phyloP scores from a whole-genome alignment of 92 coral and sea anemone species.

The Siderastrea radians region DNA sequence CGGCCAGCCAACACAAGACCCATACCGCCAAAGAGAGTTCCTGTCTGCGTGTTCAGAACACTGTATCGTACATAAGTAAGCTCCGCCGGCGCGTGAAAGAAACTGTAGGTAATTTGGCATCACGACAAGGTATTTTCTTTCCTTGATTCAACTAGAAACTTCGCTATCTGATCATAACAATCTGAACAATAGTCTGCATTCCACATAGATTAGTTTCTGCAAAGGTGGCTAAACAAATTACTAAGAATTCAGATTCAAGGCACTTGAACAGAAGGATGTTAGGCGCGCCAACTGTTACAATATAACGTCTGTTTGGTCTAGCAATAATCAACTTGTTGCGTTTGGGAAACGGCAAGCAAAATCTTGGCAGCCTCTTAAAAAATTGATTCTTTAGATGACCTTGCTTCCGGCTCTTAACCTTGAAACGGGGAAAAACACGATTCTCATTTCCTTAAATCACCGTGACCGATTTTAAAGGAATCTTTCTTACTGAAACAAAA shows the following conservation, averaged over 20 bases:
- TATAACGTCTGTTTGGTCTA: background rate
- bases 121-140: background rate
- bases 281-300: constrained; percentile 8
- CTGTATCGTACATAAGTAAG: background rate
- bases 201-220: background rate
- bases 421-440: background rate
- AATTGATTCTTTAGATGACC: background rate
- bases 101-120: background rate
- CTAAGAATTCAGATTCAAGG: background rate
- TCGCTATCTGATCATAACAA: background rate
- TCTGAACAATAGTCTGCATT: background rate
- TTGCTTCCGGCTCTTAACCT: background rate
- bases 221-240: background rate
- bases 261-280: background rate
- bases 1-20: background rate
- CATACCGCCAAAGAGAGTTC: background rate
- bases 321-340: background rate
- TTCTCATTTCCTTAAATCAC: background rate
- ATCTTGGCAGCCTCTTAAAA: background rate
- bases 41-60: background rate
- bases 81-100: background rate
- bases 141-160: too few species aligned
- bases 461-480: background rate
- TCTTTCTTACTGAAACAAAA: background rate
- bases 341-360: background rate